phyloP scores from a whole-genome alignment of 64 coral and sea anemone genomes.

The Montipora sp. region DNA sequence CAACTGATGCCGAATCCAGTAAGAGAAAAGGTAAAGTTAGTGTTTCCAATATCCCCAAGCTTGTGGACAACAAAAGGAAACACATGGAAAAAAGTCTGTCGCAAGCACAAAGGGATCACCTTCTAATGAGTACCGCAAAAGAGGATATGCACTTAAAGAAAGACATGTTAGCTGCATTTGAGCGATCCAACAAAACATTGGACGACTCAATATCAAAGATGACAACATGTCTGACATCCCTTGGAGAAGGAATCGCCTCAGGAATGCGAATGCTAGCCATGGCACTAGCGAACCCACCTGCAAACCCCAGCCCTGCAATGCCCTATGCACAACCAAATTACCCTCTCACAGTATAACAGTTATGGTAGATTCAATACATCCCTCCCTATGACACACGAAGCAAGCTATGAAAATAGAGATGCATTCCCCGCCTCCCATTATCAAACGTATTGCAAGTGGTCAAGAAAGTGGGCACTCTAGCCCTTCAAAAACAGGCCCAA shows the following conservation, averaged over 20 bases:
- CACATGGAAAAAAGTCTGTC: conserved; percentile 31
- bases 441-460: not conserved
- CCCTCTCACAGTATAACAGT: not conserved
- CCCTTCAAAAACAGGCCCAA: not conserved
- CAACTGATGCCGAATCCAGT: not conserved
- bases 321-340: conserved; percentile 8
- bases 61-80: conserved; percentile 47
- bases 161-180: conserved; percentile 40
- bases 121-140: no score
- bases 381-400: not conserved
- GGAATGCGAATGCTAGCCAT: conserved; percentile 54
- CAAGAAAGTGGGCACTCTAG: conserved; percentile 5
- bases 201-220: conserved; percentile 42
- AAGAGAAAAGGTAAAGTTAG: not conserved
- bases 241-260: conserved; percentile 40
- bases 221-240: conserved; percentile 56
- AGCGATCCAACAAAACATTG: conserved; percentile 30
- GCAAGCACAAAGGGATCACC: conserved; percentile 22
- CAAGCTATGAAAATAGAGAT: conserved; percentile 7
- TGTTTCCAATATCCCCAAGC: conserved; percentile 12
- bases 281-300: conserved; percentile 23
- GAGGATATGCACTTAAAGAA: no score
- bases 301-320: conserved; percentile 10
- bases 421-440: conserved; percentile 11
- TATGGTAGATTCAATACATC: not conserved